These are phyloP conservation scores for Chelidonichthys spinosus DNA, from an alignment of 2,797 vertebrate species.

Conservation along the genomic window DNA sequence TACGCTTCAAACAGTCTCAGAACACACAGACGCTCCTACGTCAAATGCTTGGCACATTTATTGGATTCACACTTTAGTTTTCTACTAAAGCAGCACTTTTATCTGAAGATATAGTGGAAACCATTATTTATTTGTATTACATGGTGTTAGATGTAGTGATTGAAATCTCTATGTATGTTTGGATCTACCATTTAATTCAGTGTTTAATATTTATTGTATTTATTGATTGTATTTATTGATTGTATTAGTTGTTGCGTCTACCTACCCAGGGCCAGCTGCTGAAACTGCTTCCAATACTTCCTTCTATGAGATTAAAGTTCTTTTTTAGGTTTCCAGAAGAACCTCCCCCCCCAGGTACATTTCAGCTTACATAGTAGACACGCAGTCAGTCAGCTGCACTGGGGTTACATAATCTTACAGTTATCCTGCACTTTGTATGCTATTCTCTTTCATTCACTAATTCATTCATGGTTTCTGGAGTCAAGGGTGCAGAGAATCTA, in stretches of 20 bases:
- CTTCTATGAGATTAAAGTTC: not conserved
- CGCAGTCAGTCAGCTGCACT: not conserved
- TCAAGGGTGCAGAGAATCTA: not conserved
- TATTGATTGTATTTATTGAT: not conserved
- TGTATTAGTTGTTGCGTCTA: not conserved
- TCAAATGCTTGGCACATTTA: conserved; percentile 7
- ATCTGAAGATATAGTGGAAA: conserved; percentile 6
- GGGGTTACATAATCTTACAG: not conserved
- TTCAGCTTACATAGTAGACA: not conserved
- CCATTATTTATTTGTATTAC: not conserved
- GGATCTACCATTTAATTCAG: not conserved
- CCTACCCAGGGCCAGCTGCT: not conserved
- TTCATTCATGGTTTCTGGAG: conserved; percentile 6
- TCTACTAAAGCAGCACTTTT: conserved; percentile 18
- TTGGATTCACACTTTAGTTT: conserved; percentile 9
- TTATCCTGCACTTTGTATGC: not conserved
- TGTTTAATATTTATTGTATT: not conserved
- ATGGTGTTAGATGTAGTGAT: not conserved
- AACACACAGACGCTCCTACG: conserved; percentile 15
- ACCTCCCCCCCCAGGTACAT: not conserved
- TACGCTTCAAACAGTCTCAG: conserved; percentile 14
- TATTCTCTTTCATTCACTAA: not conserved
- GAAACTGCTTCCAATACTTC: too few species aligned
- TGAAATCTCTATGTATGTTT: not conserved
- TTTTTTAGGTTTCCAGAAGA: not conserved